These are phyloP conservation scores for Lasioglossum vierecki DNA, from an alignment of 2,888 invertebrate species.

Conservation along the genomic window DNA sequence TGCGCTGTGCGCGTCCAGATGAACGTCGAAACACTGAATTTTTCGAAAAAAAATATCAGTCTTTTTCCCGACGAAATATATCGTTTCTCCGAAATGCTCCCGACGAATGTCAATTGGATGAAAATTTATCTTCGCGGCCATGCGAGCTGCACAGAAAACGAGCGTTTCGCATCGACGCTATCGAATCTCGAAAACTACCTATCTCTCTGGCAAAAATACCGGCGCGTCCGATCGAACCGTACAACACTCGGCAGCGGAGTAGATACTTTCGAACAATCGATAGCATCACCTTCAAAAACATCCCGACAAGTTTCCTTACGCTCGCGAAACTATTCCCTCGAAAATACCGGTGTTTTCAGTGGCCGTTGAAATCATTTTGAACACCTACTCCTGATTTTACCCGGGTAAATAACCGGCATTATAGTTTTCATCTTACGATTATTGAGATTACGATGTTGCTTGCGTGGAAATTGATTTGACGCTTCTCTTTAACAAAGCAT, in stretches of 20 bases:
- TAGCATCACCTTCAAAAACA: not conserved
- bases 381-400: not conserved
- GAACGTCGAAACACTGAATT: not conserved
- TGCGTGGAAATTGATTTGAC: no score
- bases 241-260: not conserved
- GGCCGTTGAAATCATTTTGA: not conserved
- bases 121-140: not conserved
- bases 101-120: not conserved
- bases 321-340: not conserved
- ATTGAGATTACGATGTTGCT: no score
- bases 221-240: not conserved
- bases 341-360: not conserved
- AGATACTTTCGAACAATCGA: not conserved
- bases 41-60: not conserved
- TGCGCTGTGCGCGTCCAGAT: not conserved
- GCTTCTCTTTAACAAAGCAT: no score
- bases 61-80: not conserved
- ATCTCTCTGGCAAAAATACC: not conserved
- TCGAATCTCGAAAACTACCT: not conserved
- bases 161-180: not conserved
- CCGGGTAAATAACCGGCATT: no score
- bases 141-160: not conserved
- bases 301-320: not conserved
- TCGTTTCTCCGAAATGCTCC: not conserved
- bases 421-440: no score